phyloP scores from a whole-genome alignment of 1,140 invertebrate genomes.

The Anoplolepis gracilipes region DNA sequence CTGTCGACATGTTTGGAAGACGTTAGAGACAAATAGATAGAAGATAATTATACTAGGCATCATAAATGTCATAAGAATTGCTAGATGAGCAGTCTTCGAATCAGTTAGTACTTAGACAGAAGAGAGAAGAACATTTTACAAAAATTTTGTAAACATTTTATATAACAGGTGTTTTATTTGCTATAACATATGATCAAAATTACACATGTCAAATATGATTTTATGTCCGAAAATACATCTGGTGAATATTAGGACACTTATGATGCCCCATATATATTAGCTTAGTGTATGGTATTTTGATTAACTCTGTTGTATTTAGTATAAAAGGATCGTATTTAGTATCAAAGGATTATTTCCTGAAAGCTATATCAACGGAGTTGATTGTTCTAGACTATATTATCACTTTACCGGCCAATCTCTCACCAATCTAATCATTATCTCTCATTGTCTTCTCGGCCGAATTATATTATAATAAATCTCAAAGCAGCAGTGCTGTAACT shows the following conservation, averaged over 20 bases:
- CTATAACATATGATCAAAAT: not conserved
- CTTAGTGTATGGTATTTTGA: conserved; percentile 23
- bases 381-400: conserved; percentile 29
- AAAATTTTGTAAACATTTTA: conserved; percentile 19
- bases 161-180: conserved; percentile 28
- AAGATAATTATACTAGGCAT: conserved; percentile 34
- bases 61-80: conserved; percentile 34
- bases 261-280: not conserved
- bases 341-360: not conserved
- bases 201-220: not conserved
- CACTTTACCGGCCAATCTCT: not conserved
- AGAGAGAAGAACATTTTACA: not conserved
- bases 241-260: conserved; percentile 18
- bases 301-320: conserved; percentile 30
- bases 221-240: not conserved
- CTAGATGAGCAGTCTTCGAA: not conserved
- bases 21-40: conserved; percentile 46
- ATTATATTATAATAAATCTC: conserved; percentile 28
- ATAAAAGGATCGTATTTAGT: no score
- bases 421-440: conserved; percentile 15
- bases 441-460: not conserved
- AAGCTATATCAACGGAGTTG: conserved; percentile 16
- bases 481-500: not conserved
- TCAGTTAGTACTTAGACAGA: not conserved
- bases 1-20: conserved; percentile 71